These are phyloP conservation scores for Zosterops lateralis DNA, from an alignment of 2,113 vertebrate genomes.

Conservation along the genomic window DNA sequence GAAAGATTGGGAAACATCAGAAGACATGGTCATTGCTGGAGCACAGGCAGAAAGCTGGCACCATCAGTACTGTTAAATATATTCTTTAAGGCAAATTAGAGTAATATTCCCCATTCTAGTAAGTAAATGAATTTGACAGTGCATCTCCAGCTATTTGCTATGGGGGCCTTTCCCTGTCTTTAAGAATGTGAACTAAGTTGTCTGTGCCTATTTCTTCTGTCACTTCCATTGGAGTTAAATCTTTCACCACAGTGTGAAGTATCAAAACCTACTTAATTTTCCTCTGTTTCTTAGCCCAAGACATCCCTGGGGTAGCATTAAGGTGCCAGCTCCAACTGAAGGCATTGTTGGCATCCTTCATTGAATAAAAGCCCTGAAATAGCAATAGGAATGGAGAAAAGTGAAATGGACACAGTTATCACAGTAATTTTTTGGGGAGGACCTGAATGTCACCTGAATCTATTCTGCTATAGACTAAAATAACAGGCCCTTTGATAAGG, in stretches of 20 bases:
- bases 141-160: not conserved
- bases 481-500: not conserved
- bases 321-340: not conserved
- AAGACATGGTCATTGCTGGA: not conserved
- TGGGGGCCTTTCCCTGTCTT: not conserved
- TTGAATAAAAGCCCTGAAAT: not conserved
- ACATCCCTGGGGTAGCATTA: not conserved
- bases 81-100: not conserved
- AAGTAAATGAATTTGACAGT: not conserved
- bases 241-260: not conserved
- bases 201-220: not conserved
- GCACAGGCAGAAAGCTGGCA: not conserved
- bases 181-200: not conserved
- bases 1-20: not conserved
- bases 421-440: not conserved
- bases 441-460: not conserved
- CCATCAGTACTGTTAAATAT: not conserved
- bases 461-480: not conserved
- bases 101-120: not conserved
- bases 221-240: not conserved
- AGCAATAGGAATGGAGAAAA: not conserved
- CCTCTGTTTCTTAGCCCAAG: not conserved
- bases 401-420: not conserved
- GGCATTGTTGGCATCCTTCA: not conserved
- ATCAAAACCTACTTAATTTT: not conserved